A percentile compares a stretch with the other conserved stretches of the same genome.
These are phyloP conservation scores for Enteromius argenteus DNA, from an alignment of 2,797 vertebrate species.

Conservation along the genomic window DNA sequence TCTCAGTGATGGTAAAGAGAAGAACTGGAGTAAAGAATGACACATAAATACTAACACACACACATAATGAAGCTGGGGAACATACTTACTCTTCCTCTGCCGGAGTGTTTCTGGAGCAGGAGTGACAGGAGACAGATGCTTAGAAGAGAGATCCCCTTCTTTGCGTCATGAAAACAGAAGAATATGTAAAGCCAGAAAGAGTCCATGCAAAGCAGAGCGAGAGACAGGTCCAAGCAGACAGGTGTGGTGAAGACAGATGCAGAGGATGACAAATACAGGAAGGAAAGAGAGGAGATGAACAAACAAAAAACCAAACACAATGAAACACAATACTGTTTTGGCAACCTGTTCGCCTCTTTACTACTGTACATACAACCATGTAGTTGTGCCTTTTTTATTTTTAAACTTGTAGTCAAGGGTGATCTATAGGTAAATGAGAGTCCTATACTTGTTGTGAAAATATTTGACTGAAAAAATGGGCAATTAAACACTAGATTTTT, in stretches of 20 bases:
- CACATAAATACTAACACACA: constrained; percentile 13
- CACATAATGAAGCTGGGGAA: constrained; percentile 30
- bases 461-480: not conserved
- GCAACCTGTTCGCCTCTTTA: not conserved
- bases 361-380: not conserved
- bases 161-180: constrained; percentile 39
- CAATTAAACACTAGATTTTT: not conserved
- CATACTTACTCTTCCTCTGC: constrained; percentile 79
- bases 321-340: constrained; percentile 19
- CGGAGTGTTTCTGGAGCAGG: constrained; percentile 68
- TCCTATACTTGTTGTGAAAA: not conserved
- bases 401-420: not conserved
- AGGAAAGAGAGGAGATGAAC: not conserved
- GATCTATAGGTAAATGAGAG: not conserved
- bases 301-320: not conserved
- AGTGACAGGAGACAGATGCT: constrained; percentile 63
- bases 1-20: not conserved
- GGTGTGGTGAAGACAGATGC: constrained; percentile 35
- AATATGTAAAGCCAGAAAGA: constrained; percentile 13
- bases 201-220: constrained; percentile 14
- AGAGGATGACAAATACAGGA: constrained; percentile 19
- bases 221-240: constrained; percentile 16
- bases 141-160: constrained; percentile 62
- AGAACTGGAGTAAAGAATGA: constrained; percentile 15
- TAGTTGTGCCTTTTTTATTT: not conserved